Evolutionary conservation across 2,797 vertebrate genomes (phyloP).

Genomic region (Tokudaia muenninki): DNA sequence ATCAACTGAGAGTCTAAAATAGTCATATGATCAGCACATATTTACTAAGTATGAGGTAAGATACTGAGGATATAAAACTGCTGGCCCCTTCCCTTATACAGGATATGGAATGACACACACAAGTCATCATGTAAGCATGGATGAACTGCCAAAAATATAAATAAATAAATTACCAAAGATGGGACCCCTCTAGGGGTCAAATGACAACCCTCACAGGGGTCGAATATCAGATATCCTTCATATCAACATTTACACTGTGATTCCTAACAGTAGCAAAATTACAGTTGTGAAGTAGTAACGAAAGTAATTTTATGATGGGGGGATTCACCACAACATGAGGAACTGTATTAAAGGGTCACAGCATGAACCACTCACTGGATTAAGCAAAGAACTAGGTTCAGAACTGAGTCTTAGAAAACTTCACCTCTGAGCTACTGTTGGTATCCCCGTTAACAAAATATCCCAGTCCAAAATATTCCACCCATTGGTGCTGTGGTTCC

Average conservation of each 20-base stretch:
- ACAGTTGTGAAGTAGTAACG: not conserved
- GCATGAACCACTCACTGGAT: not conserved
- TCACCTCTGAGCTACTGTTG: not conserved
- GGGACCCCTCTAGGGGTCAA: not conserved
- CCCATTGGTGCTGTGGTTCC: not conserved
- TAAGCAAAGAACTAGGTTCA: not conserved
- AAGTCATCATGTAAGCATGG: not conserved
- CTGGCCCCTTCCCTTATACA: not conserved
- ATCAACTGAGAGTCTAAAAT: constrained; percentile 9
- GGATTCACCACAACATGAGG: not conserved
- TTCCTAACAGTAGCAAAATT: not conserved
- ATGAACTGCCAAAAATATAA: constrained; percentile 12
- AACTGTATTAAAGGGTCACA: not conserved
- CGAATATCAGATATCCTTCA: not conserved
- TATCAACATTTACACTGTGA: too few relatives aligned
- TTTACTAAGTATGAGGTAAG: not conserved
- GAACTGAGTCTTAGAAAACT: not conserved
- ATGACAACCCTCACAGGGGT: not conserved
- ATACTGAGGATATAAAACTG: not conserved
- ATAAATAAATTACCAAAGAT: not conserved
- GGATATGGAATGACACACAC: not conserved
- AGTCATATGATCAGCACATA: not conserved
- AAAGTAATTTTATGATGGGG: not conserved
- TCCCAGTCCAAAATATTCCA: not conserved
- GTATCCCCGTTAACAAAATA: not conserved